A percentile compares a stretch with the other conserved stretches of the same genome.
phyloP scores from a whole-genome alignment of 1,140 invertebrate species.

The Diachasma alloeum region DNA sequence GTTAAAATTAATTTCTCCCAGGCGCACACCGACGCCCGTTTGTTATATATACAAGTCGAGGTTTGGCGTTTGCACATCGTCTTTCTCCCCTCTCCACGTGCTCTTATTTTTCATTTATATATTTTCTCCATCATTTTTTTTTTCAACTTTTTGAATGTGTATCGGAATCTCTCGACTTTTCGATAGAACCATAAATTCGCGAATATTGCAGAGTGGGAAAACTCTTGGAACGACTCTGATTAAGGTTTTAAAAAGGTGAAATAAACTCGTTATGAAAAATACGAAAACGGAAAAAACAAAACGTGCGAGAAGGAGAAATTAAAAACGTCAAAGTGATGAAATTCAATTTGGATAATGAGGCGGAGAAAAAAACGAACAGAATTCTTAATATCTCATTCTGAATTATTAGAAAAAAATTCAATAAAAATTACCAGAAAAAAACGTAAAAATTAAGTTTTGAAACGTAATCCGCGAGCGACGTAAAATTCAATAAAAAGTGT shows the following conservation, averaged over 20 bases:
- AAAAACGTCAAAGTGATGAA: neutral
- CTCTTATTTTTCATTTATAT: slow-evolving; percentile 2
- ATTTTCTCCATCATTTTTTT: neutral
- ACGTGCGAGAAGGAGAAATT: neutral
- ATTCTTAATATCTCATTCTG: too few relatives aligned
- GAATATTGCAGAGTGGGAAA: slow-evolving; percentile 16
- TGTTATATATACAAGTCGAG: slow-evolving; percentile 10
- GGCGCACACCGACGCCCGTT: slow-evolving; percentile 3
- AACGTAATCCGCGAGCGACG: too few relatives aligned
- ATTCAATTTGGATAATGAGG: neutral
- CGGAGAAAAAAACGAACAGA: too few relatives aligned
- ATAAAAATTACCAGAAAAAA: too few relatives aligned
- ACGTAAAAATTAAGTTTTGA: too few relatives aligned
- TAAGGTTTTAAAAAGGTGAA: neutral
- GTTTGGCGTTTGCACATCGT: slow-evolving; percentile 27
- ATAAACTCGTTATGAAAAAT: neutral
- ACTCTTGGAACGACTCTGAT: neutral
- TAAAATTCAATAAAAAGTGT: too few relatives aligned
- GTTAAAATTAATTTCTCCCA: slow-evolving; percentile 42
- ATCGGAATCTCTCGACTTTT: slow-evolving; percentile 16
- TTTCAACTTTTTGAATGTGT: neutral
- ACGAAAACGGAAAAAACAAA: neutral
- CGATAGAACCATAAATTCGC: slow-evolving; percentile 24
- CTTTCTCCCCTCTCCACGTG: slow-evolving; percentile 5
- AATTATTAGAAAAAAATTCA: too few relatives aligned